Percentiles rank a stretch among this genome's conserved stretches.
Conservation (phyloP, 2,797 vertebrate genomes). For the Gallinago stenura region DNA sequence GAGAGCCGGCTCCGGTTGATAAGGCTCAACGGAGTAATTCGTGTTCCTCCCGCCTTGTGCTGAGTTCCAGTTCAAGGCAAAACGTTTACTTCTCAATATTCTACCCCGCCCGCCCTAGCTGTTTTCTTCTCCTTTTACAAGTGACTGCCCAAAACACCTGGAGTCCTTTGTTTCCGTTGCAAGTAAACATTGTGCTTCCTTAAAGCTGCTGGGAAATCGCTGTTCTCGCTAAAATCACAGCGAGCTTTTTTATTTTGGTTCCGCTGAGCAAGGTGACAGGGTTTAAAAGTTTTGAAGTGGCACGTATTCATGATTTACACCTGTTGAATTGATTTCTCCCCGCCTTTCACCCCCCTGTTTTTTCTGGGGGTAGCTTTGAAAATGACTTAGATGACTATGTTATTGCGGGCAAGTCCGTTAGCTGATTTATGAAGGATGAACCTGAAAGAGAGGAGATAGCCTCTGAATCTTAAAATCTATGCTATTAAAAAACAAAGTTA, state of each 20-base stretch:
- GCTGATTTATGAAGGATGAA: not conserved
- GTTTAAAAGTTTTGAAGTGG: not conserved
- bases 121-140: not conserved
- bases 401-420: not conserved
- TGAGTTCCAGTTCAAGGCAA: accelerated
- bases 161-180: accelerated
- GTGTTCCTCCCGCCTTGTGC: not conserved
- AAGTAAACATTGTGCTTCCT: not conserved
- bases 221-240: not conserved
- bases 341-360: accelerated
- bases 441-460: not conserved
- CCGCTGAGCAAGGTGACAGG: not conserved
- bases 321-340: not conserved
- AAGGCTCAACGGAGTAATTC: accelerated
- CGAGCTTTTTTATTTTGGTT: accelerated
- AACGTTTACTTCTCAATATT: accelerated
- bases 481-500: not conserved
- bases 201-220: not conserved
- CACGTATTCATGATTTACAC: accelerated
- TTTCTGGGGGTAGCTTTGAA: not conserved
- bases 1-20: accelerated
- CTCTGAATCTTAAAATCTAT: not conserved
- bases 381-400: not conserved
- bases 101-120: accelerated
- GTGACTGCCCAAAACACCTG: not conserved